Evolutionary conservation across 2,113 vertebrate genomes (phyloP), one percentile per base, ranked within the genome.

Genomic region (Pimephales promelas): DNA sequence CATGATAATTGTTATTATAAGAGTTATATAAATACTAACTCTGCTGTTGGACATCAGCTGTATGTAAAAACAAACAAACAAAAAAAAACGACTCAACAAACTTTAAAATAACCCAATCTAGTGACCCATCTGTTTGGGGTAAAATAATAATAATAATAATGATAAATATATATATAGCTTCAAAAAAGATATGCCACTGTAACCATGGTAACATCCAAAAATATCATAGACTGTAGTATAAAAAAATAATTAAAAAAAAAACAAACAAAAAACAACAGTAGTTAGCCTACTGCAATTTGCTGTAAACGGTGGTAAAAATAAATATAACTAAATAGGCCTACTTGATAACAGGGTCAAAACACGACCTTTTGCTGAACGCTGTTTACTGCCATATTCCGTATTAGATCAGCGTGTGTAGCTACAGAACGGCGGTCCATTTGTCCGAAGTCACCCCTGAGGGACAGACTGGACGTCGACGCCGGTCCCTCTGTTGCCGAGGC

Each of bases 401-500:
- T 49, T 62, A 64, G 14, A 5, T 40, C 26, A 49, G 54, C 10
- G 47, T 18, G 73, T 36, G 49, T 73, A 5, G 57, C 18, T 40
- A 40, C 40, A 9, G 28, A 86, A 57, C 43, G 26, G 40, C 57
- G 57, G 16, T 52, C 43, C 43, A 66, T 31, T 66, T 66, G 78
- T 80, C 59, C 26, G 3, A 22, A 18, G 20, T 70, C 2, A 68
- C 86, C 75, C 83, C 81, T 70, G 85, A 83, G 59, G 88, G 88
- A 90, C 43, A 64, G 24, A 70, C 89, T 85, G 90, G 86, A 88
- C 88, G 84, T 73, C 75, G 28, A 57, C 31, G 75, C 77, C 83
- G 87, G 81, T 86, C 90, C 2, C 82, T 66, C 86, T 84, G 92
- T 93, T 90, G 90, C 90, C 91, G 86, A 86, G 91, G 92, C 91